Percentiles rank a stretch among this genome's conserved stretches.
Conservation (phyloP, 1,140 invertebrate species). For the Drosophila aff. region DNA sequence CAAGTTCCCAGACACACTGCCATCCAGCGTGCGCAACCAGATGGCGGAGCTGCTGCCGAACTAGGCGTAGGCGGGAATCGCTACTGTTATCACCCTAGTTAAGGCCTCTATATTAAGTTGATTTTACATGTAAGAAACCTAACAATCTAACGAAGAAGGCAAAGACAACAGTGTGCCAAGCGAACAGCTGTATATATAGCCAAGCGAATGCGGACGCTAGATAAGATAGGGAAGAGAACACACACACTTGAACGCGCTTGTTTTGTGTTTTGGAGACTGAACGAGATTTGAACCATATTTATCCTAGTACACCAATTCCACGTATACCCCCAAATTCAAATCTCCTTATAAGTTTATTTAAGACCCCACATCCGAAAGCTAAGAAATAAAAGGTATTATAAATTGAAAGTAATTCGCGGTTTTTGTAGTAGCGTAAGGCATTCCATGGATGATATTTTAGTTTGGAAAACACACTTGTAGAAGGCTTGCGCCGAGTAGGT, state of each 20-base stretch:
- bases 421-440: conserved; percentile 16
- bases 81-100: conserved; percentile 45
- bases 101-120: conserved; percentile 39
- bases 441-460: conserved; percentile 15
- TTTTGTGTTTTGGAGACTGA: conserved; percentile 68
- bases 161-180: conserved; percentile 35
- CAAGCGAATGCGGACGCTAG: conserved; percentile 20
- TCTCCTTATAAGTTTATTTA: conserved; percentile 28
- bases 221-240: conserved; percentile 42
- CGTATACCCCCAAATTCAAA: conserved; percentile 16
- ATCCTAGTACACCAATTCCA: conserved; percentile 36
- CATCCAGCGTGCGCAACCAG: conserved; percentile 89
- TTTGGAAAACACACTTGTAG: not conserved
- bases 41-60: conserved; percentile 90
- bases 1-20: conserved; percentile 92
- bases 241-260: conserved; percentile 24
- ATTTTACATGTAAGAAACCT: conserved; percentile 33
- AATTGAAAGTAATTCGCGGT: conserved; percentile 6
- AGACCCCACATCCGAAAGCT: not conserved
- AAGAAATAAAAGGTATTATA: conserved; percentile 44
- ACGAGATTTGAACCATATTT: conserved; percentile 31
- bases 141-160: conserved; percentile 15
- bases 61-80: conserved; percentile 43
- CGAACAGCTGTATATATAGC: conserved; percentile 50
- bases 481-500: conserved; percentile 6